phyloP scores from a whole-genome alignment of 2,888 invertebrate species.

The Clusia tigrina region DNA sequence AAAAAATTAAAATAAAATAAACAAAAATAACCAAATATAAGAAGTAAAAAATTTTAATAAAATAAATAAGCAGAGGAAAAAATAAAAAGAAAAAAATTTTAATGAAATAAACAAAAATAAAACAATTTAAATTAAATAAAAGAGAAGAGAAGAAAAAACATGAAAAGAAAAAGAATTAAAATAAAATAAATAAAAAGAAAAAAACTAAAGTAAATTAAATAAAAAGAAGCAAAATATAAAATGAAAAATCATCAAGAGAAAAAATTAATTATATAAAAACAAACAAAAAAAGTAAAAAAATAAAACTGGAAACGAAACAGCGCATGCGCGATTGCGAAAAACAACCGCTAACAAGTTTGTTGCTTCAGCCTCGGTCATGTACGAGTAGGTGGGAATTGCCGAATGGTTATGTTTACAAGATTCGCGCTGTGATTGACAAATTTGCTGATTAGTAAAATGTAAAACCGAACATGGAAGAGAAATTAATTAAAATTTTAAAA shows the following conservation, averaged over 20 bases:
- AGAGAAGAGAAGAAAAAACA: not conserved
- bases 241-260: not conserved
- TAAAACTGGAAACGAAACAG: constrained; percentile 10
- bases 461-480: too few species aligned
- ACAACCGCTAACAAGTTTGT: constrained; percentile 24
- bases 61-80: too few species aligned
- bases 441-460: too few species aligned
- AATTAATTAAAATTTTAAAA: too few species aligned
- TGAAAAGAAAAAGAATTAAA: not conserved
- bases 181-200: not conserved
- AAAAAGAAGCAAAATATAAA: not conserved
- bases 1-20: too few species aligned
- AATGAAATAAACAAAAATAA: too few species aligned
- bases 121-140: too few species aligned
- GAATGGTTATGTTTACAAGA: not conserved
- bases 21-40: too few species aligned
- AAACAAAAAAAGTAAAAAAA: not conserved
- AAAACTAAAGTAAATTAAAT: too few species aligned
- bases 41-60: too few species aligned
- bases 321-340: constrained; percentile 13
- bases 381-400: not conserved
- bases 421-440: not conserved
- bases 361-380: constrained; percentile 29
- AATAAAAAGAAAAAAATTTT: too few species aligned
- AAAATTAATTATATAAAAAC: not conserved